Evolutionary conservation across 2,888 invertebrate genomes (phyloP), one percentile per base, ranked within the genome.

Genomic region (Sericinus montela): DNA sequence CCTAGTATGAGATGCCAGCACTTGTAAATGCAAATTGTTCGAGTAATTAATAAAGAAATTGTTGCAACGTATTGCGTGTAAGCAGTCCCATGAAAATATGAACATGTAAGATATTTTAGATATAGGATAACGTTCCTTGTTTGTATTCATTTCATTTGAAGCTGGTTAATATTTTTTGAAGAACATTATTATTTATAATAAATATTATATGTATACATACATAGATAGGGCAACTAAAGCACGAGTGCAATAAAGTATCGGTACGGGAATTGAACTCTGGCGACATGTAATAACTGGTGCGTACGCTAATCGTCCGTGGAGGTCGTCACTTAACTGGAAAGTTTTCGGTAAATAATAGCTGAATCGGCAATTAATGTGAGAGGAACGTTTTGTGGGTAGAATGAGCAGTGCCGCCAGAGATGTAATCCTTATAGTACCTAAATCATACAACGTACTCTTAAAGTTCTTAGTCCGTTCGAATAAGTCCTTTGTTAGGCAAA

Each of bases 31-130:
- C 79, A 84, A 86, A 88, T 86, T 58, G 58, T 67, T 66, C 65
- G 60, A 78, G 80, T 86, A 83, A 87, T 85, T 86, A 85, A 73
- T 69, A 78, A 75, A 77, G 80, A 82, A 85, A 79, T 72, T 73
- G 77, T 75, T 83, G 75, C 80, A 79, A 75, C 71, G 74, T 71
- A 45, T 81, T 80, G 79, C 80, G 80, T 40, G 75, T 66, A 56
- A 64, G 60, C 6, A 59, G 58, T 55, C 57, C 57, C 54, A 58
- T 57, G 58, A 65, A 69, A 78, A 76, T n/a, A n/a, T 80, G 81
- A 72, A 53, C 58, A 52, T 34, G 2, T 23, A 25, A 44, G 25
- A 45, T 45, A 49, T 35, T 35, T 11, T 66, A 57, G 65, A 64
- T 62, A 19, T 61, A 11, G 70, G 29, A 16, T 29, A 13, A 3